These are phyloP conservation scores for Poecilia velifera DNA, from an alignment of 2,797 vertebrate species.

Conservation along the genomic window DNA sequence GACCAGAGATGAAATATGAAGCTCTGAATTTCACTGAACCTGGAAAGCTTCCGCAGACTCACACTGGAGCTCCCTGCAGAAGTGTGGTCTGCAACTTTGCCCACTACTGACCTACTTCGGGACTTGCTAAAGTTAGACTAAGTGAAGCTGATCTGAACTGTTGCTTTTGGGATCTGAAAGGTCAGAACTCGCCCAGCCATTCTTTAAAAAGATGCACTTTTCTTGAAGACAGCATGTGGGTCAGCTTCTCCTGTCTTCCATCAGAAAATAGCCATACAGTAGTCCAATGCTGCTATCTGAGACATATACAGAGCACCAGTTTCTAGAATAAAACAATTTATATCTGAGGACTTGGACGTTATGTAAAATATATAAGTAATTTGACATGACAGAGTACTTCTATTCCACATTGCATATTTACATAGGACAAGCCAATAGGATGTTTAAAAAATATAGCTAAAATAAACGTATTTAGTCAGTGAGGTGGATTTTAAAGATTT, in stretches of 20 bases:
- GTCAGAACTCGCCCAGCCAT: slow-evolving; percentile 25
- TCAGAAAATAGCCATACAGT: background rate
- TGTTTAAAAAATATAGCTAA: background rate
- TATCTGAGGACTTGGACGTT: background rate
- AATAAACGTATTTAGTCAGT: background rate
- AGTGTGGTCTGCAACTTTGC: slow-evolving; percentile 32
- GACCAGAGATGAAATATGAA: slow-evolving; percentile 27
- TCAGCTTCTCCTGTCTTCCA: background rate
- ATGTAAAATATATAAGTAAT: background rate
- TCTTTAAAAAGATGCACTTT: slow-evolving; percentile 3
- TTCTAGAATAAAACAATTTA: background rate
- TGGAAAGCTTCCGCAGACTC: slow-evolving; percentile 34
- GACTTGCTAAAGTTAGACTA: slow-evolving; percentile 61
- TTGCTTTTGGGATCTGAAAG: slow-evolving; percentile 32
- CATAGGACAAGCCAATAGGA: background rate
- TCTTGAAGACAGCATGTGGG: background rate
- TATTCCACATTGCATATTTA: background rate
- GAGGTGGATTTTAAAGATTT: background rate
- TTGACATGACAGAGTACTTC: background rate
- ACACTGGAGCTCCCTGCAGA: slow-evolving; percentile 13
- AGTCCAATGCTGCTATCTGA: background rate
- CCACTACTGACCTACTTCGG: slow-evolving; percentile 58
- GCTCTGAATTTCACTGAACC: slow-evolving; percentile 26
- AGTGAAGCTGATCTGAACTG: slow-evolving; percentile 33
- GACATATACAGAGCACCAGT: background rate